Evolutionary conservation across 2,797 vertebrate species (phyloP), one percentile per base, ranked within the genome.

Genomic region (Sardinella longiceps): DNA sequence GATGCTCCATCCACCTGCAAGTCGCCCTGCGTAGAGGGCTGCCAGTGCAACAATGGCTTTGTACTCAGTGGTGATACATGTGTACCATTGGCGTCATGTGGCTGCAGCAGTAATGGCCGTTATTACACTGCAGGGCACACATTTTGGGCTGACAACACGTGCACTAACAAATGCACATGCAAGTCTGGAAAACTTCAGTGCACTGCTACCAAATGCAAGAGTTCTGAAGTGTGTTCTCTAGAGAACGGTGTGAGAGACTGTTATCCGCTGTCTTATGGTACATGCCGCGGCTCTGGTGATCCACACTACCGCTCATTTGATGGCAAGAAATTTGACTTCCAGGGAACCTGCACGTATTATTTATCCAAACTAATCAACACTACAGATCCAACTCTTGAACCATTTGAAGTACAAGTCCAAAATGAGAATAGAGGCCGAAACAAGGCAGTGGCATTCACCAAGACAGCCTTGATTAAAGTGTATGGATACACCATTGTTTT

Each of bases 241-340:
- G 86, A 51, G 0, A 83, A 88, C 0, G 95, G 96, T 0, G 23
- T 88, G 1, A 87, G 88, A 87, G 94, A 93, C 20, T 96, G 96
- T 0, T 91, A 93, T 66, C 83, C 93, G 0, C 1, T 83, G 0
- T 91, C 89, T 0, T 94, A 90, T 0, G 88, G 89, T 28, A 91
- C 88, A 25, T 97, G 96, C 80, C 83, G 92, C 15, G 89, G 90
- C 0, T 81, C 91, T 0, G 95, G 95, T 0, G 93, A 94, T 18
- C 92, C 94, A 6, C 94, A 94, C 83, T 96, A 95, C 90, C 81
- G n/a, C 46, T 93, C 92, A 33, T 96, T 97, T 0, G 96, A 97
- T 0, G 93, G 94, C 0, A 84, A 1, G n/a, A 7, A 48, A 14
- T 92, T 92, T 28, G 86, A 91, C 30, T 94, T 94, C 84, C 90